Base-by-base conservation (phyloP, 2,888 invertebrate species). In the Lasioglossum vierecki region DNA sequence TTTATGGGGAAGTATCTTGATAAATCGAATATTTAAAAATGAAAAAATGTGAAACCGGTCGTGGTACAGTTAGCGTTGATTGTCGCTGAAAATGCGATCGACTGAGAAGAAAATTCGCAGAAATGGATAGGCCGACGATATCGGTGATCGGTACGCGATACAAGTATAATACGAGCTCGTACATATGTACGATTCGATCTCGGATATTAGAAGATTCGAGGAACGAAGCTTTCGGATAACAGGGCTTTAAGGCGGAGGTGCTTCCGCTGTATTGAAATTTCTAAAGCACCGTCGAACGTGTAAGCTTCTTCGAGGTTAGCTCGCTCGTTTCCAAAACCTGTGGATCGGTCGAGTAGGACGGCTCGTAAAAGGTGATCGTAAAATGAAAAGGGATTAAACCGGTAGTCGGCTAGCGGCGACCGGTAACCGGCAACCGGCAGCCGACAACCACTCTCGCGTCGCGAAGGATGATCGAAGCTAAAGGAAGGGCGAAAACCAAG, bases 311-410 rank as follows among this genome's bases (percentile, higher is more conserved):
- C 44, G 76, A 60, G 75, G 82, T 80, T 80, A 71, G 76, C 57
- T 26, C 73, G 83, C 68, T 79, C 80, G 82, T 83, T 87, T 79
- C 82, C 72, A 70, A 87, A 87, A 90, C 73, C 82, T 77, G 88
- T 60, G 83, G 84, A 84, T 82, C 70, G 89, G 88, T 86, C 82
- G 81, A 83, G 88, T 63, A 79, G 86, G 90, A 84, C 84, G 79
- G 75, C 83, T 88, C 93, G 92, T 94, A 94, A 94, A 94, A 92
- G 91, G 89, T 90, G 90, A 78, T 92, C 94, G 93, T 94, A 94
- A 94, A 94, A 92, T 89, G 93, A 91, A 92, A 93, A 93, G 92
- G 91, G 93, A 94, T 94, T 93, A 94, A 94, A 94, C 91, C 92
- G 81, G 84, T 88, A 82, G 66, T 35, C 66, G 63, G 60, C n/a